Percentiles rank a stretch among this genome's conserved stretches.
phyloP scores from a whole-genome alignment of 2,797 vertebrate genomes.

The Sebastes reedi region DNA sequence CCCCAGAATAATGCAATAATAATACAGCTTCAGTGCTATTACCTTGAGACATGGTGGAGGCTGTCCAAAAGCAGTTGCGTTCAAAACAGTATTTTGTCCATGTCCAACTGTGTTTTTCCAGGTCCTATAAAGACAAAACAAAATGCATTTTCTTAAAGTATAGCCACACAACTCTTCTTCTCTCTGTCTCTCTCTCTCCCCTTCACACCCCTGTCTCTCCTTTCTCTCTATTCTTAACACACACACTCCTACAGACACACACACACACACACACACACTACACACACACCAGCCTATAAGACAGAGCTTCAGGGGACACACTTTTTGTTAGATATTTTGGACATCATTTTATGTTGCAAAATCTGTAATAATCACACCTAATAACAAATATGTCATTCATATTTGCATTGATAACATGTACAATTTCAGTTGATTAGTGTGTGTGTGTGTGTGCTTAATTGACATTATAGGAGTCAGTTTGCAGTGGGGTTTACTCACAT shows the following conservation, averaged over 20 bases:
- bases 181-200: slow-evolving; percentile 36
- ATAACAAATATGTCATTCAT: not conserved
- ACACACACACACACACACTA: slow-evolving; percentile 13
- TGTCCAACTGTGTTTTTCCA: slow-evolving; percentile 27
- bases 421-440: slow-evolving; percentile 9
- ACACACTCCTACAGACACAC: slow-evolving; percentile 31
- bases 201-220: slow-evolving; percentile 46
- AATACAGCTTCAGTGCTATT: slow-evolving; percentile 40
- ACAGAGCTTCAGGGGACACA: not conserved
- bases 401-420: not conserved
- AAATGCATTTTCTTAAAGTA: slow-evolving; percentile 56
- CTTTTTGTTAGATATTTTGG: slow-evolving; percentile 19
- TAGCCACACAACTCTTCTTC: slow-evolving; percentile 56
- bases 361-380: not conserved
- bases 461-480: slow-evolving; percentile 56
- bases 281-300: not conserved
- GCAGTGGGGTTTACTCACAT: slow-evolving; percentile 51
- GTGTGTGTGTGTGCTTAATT: slow-evolving; percentile 23
- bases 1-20: slow-evolving; percentile 5
- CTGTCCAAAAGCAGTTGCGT: slow-evolving; percentile 22
- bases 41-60: slow-evolving; percentile 48
- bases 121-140: slow-evolving; percentile 37
- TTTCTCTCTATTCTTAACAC: slow-evolving; percentile 44
- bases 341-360: not conserved
- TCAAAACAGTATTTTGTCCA: slow-evolving; percentile 36